phyloP scores from a whole-genome alignment of 2,797 vertebrate species.

The Anniella stebbinsi region DNA sequence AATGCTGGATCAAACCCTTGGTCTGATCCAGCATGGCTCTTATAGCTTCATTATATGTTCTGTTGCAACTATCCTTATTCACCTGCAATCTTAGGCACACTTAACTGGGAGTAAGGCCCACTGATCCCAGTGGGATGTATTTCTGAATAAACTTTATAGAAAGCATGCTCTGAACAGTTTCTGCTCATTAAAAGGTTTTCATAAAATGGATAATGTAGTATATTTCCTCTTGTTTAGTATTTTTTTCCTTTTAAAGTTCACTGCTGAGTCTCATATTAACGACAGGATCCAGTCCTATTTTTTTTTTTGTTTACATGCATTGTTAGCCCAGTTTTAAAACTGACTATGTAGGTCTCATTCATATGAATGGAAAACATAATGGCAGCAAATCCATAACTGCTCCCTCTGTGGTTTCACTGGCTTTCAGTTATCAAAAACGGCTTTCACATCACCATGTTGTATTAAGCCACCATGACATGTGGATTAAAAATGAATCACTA shows the following conservation, averaged over 20 bases:
- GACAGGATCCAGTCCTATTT: constrained; percentile 45
- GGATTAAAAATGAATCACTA: constrained; percentile 57
- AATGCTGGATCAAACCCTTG: no score
- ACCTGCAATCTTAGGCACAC: not conserved
- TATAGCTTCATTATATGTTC: not conserved
- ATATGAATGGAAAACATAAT: constrained; percentile 30
- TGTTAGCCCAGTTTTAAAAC: constrained; percentile 39
- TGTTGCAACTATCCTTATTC: not conserved
- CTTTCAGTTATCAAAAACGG: constrained; percentile 30
- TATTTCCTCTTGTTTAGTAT: constrained; percentile 23
- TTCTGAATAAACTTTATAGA: not conserved
- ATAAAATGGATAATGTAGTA: constrained; percentile 18
- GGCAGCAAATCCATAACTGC: constrained; percentile 25
- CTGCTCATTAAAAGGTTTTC: constrained; percentile 26
- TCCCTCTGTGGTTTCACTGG: constrained; percentile 19
- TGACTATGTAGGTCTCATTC: accelerated
- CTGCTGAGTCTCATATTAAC: constrained; percentile 4
- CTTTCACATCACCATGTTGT: constrained; percentile 40
- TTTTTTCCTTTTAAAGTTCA: not conserved
- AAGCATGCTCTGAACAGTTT: not conserved
- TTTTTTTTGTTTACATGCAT: constrained; percentile 33
- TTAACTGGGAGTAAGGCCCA: not conserved
- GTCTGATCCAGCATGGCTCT: no score
- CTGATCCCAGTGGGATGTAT: not conserved
- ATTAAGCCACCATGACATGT: constrained; percentile 40